Base-by-base conservation (phyloP, 1,140 invertebrate species). In the Adelges cooleyi region DNA sequence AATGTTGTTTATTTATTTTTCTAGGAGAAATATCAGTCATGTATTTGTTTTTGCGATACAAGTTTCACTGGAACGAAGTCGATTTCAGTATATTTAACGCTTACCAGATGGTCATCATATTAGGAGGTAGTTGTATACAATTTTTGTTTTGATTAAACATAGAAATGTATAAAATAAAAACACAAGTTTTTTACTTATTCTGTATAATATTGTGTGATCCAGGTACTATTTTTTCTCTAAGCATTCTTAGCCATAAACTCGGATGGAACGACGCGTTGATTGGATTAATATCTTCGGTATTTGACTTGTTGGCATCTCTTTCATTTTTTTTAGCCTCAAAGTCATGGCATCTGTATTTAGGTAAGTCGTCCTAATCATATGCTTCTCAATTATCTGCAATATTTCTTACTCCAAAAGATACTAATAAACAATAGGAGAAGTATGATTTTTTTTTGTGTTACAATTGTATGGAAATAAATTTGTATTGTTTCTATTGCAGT, bases 41-140 rank as follows among this genome's bases (percentile, higher is more conserved):
- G 29, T 71, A 69, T 48, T 53, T 71, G 15, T 71, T 67, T 52
- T 52, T 70, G 15, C 29, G 70, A n/a, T 66, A 69, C 42, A 68
- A 69, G 44, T 68, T 70, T 44, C 52, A 66, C 20, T 71, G 69
- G 70, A 65, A 66, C 48, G 66, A 69, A 65, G 51, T 52, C 1
- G 40, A 70, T 5, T 70, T 66, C 42, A 69, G 68, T 17, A 53
- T 66, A 40, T 71, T 67, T 44, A 65, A 68, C 15, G 59, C 56
- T 20, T 71, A 65, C 40, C 62, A 67, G 23, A 65, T 69, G 54
- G 33, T 65, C 15, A 49, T 66, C 8, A 33, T 65, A 29, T 66
- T 67, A 20, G 13, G 68, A 33, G 54, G 54, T 59, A 59, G 29
- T 5, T 44, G 40, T 11, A 11, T 44, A 15, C 15, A 44, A 8